Evolutionary conservation across 1,140 invertebrate species (phyloP).

Genomic region (Dolichoris vasculosae): DNA sequence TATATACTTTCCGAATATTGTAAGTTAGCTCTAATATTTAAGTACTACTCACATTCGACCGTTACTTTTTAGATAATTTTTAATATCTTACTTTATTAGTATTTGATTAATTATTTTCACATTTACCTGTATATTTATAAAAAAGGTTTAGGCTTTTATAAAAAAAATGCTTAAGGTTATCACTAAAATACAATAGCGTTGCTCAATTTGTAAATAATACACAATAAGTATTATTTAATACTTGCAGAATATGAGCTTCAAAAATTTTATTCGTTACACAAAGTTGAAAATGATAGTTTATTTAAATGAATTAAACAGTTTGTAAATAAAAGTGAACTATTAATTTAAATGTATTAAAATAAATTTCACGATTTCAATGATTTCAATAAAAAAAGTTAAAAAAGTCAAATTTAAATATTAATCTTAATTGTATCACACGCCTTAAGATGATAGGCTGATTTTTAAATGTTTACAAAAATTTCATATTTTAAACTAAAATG

Average conservation of each 20-base stretch:
- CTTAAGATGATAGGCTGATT: background rate
- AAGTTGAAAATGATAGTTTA: too few relatives aligned
- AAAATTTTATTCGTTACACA: background rate
- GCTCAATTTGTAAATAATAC: background rate
- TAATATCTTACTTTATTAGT: too few relatives aligned
- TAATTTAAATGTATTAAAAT: background rate
- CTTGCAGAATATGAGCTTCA: background rate
- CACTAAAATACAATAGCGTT: too few relatives aligned
- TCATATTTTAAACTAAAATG: background rate
- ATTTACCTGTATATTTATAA: too few relatives aligned
- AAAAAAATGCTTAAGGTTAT: too few relatives aligned
- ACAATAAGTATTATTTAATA: background rate
- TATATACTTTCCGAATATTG: too few relatives aligned
- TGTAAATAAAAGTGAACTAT: background rate
- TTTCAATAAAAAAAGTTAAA: too few relatives aligned
- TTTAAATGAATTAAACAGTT: background rate
- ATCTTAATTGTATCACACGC: background rate
- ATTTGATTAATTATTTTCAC: too few relatives aligned
- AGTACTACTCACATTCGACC: too few relatives aligned
- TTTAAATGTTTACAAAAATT: background rate
- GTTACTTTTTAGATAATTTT: too few relatives aligned
- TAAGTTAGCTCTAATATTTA: too few relatives aligned
- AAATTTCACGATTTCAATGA: background rate
- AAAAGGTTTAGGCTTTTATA: too few relatives aligned
- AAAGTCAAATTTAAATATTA: background rate